Base-by-base conservation (phyloP, 1,140 invertebrate species). In the Drosophila lini region DNA sequence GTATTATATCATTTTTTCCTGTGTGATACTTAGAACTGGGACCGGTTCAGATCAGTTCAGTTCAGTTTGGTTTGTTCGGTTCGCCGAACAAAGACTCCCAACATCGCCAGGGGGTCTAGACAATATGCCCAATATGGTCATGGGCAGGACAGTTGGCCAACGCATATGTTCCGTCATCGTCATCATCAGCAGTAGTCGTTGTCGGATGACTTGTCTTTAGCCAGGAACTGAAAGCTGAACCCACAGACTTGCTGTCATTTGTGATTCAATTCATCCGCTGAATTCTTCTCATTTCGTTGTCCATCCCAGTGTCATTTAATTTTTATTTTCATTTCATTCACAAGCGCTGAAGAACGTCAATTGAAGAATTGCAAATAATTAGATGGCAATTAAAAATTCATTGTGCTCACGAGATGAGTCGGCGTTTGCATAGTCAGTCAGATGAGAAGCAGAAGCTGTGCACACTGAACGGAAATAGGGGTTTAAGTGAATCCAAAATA, bases 311-410 rank as follows among this genome's bases (percentile, higher is more conserved):
- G 42, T 32, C 38, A 53, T 40, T 36, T 56, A 32, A 57, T 57
- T 55, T 56, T 16, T 16, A 38, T 31, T 47, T 57, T 57, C 25
- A 58, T 48, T 41, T 57, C 50, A 47, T 34, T 69, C 22, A 38
- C 44, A 48, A 40, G 13, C 45, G 41, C 31, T 34, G 19, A 71
- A 71, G 58, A 70, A 58, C 70, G 84, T 78, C 81, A 81, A 85
- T 81, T 86, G 71, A 80, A 55, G 57, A 78, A 81, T 76, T 85
- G 78, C 68, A 85, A 81, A 70, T 85, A 85, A 81, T 85, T 81
- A 85, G 64, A 63, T 55, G 82, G 69, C 64, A 85, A 85, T 85
- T 78, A 81, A 78, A 78, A 86, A 78, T 86, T 71, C 61, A 85
- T 85, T 81, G 63, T 75, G 59, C 62, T 44, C 32, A 63, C 58